These are phyloP conservation scores for Myotis davidii DNA, from an alignment of 2,113 vertebrate genomes.

Conservation along the genomic window DNA sequence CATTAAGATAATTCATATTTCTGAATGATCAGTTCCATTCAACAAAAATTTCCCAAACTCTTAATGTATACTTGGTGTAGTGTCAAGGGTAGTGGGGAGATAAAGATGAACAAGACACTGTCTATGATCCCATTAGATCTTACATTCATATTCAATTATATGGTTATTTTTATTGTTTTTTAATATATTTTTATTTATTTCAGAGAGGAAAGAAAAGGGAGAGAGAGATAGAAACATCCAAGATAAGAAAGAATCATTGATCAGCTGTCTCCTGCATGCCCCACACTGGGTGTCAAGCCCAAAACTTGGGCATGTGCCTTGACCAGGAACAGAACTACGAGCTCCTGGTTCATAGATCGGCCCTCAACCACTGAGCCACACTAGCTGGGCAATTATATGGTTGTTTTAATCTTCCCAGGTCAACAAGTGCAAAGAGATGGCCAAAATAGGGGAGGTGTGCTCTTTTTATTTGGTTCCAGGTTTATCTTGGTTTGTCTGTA, in stretches of 20 bases:
- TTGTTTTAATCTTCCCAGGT: conserved; percentile 56
- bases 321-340: no score
- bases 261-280: no score
- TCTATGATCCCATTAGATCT: neutral
- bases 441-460: neutral
- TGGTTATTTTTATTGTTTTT: neutral
- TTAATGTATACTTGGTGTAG: neutral
- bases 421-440: conserved; percentile 11
- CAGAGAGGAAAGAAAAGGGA: no score
- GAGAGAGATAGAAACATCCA: no score
- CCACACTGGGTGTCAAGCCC: no score
- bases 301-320: no score
- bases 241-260: no score
- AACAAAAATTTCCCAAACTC: neutral
- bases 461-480: neutral
- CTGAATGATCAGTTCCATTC: conserved; percentile 13
- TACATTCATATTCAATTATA: neutral
- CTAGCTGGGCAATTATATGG: neutral
- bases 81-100: neutral
- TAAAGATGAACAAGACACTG: neutral
- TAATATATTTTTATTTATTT: no score
- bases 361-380: no score
- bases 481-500: neutral
- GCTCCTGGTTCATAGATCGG: no score
- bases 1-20: conserved; percentile 31